Percentiles rank a stretch among this genome's conserved stretches.
phyloP scores from a whole-genome alignment of 2,888 invertebrate species.

The Aleiodes leptofemur region DNA sequence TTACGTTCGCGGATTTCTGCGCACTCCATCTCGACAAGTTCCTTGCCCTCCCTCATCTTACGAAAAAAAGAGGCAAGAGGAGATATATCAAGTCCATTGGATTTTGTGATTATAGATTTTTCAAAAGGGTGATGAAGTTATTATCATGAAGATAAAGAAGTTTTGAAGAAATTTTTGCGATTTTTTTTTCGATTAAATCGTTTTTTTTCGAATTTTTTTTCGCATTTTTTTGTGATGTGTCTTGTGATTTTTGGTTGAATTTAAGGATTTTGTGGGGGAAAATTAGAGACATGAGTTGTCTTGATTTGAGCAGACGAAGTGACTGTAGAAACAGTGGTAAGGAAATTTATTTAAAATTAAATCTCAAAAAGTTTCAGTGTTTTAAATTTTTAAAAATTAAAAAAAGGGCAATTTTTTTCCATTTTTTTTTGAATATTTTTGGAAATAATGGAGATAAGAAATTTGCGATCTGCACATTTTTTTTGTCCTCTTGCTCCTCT shows the following conservation, averaged over 20 bases:
- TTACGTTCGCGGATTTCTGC: conserved; percentile 15
- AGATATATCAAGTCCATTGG: neutral
- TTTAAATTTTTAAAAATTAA: neutral
- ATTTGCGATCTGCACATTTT: too few species aligned
- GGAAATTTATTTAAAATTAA: neutral
- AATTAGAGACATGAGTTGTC: conserved; percentile 1
- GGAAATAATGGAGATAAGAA: too few species aligned
- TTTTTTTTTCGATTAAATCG: neutral
- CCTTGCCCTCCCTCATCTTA: conserved; percentile 26
- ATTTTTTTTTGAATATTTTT: neutral
- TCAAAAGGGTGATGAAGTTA: neutral
- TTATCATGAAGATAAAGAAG: neutral
- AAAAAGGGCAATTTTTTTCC: too few species aligned
- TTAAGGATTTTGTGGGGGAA: neutral
- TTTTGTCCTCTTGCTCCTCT: too few species aligned
- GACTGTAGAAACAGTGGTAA: conserved; percentile 5
- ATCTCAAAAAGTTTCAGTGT: neutral
- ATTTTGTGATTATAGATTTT: conserved; percentile 23
- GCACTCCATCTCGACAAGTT: neutral
- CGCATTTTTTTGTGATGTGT: conserved; percentile 5
- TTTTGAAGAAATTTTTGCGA: neutral
- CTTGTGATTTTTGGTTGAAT: conserved; percentile 5
- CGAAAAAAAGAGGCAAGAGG: neutral
- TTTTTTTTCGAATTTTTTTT: conserved; percentile 25
- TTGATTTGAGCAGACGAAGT: conserved; percentile 11